Evolutionary conservation across 2,797 vertebrate genomes (phyloP).

Genomic region (Cyclura pinguis): DNA sequence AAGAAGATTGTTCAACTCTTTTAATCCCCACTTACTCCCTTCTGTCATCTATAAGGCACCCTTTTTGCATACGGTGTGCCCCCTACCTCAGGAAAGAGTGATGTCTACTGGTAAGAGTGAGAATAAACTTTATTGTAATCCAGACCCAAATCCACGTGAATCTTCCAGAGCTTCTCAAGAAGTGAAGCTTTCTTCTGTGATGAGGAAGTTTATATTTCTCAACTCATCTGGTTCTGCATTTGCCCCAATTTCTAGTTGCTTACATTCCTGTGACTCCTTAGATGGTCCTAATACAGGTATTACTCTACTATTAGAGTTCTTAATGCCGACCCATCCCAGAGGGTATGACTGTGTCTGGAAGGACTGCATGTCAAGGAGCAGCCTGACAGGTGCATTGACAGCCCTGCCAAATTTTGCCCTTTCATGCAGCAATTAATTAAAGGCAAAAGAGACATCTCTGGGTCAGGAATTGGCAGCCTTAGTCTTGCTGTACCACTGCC

Average conservation of each 20-base stretch:
- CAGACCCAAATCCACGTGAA: background rate
- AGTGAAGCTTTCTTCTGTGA: background rate
- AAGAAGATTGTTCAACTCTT: background rate
- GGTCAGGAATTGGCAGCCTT: conserved; percentile 24
- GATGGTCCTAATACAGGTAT: background rate
- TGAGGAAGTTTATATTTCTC: background rate
- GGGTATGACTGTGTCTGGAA: background rate
- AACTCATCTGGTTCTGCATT: background rate
- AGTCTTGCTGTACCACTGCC: background rate
- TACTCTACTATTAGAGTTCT: background rate
- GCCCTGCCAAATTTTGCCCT: conserved; percentile 21
- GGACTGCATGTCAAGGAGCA: background rate
- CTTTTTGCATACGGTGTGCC: background rate
- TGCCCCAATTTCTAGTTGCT: background rate
- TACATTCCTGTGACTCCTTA: background rate
- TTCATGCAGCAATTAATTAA: conserved; percentile 19
- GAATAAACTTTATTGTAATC: background rate
- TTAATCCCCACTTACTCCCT: no score
- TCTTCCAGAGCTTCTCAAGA: background rate
- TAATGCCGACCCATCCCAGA: background rate
- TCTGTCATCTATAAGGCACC: background rate
- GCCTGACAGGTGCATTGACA: conserved; percentile 9
- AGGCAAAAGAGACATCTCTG: conserved; percentile 17
- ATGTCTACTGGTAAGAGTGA: background rate
- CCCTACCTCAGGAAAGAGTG: no score